Evolutionary conservation across 2,113 vertebrate species (phyloP), one percentile per base, ranked within the genome.

Genomic region (Apus apus): DNA sequence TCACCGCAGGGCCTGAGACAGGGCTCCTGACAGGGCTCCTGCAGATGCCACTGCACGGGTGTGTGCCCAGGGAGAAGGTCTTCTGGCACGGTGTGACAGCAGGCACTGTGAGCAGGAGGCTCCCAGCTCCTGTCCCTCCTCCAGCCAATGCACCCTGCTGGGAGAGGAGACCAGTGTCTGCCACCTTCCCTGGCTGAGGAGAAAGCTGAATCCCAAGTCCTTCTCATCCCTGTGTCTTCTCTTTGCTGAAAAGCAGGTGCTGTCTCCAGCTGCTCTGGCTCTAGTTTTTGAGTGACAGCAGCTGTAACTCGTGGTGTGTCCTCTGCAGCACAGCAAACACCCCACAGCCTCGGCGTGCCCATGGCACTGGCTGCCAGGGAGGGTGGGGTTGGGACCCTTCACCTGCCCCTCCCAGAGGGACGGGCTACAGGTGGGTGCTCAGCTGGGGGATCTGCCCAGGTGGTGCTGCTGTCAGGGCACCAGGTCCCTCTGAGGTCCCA

Each of bases 151-250:
- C 8, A 5, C 25, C 58, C 58, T 34, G 15, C 40, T n/a, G 50
- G 12, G 27, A 48, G 29, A 46, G 67, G n/a, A 61, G 83, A 34
- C 6, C 0, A 0, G 22, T 1, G 2, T 4, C 2, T 64, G 11
- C 58, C 43, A 48, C 6, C 13, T 54, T 85, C 38, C 38, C 16
- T 30, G 25, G 43, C 19, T 3, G 1, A 76, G 51, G 45, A 56
- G 38, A 51, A 27, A 64, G 26, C 26, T 64, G n/a, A 82, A 43
- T 70, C 45, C 9, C 4, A 13, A 56, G 27, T 8, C 17, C 6
- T 68, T 3, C 20, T 40, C 21, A 40, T 68, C 25, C 16, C 25
- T 15, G 6, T 20, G 70, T 84, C 46, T 75, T 40, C 61, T 56
- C 20, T 61, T 91, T 9, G 1, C n/a, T 67, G 48, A 45, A 71